A percentile compares a stretch with the other conserved stretches of the same genome.
Evolutionary conservation across 2,888 invertebrate species (phyloP).

Genomic region (Trichogramma evanescens): DNA sequence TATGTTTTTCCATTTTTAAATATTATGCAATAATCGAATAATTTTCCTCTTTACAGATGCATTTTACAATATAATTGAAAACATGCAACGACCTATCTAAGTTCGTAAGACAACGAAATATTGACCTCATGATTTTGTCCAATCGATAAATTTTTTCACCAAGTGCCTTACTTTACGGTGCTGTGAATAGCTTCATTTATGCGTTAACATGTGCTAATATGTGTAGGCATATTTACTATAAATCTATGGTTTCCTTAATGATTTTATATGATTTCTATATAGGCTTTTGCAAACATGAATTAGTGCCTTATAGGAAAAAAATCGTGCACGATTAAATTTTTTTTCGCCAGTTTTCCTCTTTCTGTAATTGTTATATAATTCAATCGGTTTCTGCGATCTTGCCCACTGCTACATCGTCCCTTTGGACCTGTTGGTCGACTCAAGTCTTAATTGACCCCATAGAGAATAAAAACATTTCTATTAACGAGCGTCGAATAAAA

Average conservation of each 20-base stretch:
- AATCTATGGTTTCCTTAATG: conserved; percentile 7
- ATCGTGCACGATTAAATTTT: conserved; percentile 12
- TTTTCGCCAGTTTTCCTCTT: conserved; percentile 3
- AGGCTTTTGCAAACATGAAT: conserved; percentile 20
- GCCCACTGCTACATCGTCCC: too few relatives aligned
- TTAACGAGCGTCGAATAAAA: too few relatives aligned
- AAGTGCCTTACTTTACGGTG: conserved; percentile 19
- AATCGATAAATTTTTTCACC: conserved; percentile 23
- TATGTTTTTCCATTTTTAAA: conserved; percentile 8
- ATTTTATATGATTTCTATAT: conserved; percentile 10
- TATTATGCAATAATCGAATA: conserved; percentile 16
- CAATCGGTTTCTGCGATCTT: conserved; percentile 24
- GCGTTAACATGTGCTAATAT: conserved; percentile 21
- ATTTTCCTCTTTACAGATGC: conserved; percentile 1
- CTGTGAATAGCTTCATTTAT: conserved; percentile 19
- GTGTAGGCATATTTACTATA: conserved; percentile 14
- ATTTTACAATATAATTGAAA: conserved; percentile 17
- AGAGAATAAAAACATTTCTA: conserved; percentile 21
- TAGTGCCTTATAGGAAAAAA: conserved; percentile 18
- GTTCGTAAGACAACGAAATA: conserved; percentile 18
- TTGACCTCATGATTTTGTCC: conserved; percentile 20
- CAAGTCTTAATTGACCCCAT: conserved; percentile 21
- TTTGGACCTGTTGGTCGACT: conserved; percentile 9
- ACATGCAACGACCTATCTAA: conserved; percentile 10
- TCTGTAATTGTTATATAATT: conserved; percentile 31